Percentiles rank a stretch among this genome's conserved stretches.
Evolutionary conservation across 2,113 vertebrate species (phyloP).

Genomic region (Euleptes europaea): DNA sequence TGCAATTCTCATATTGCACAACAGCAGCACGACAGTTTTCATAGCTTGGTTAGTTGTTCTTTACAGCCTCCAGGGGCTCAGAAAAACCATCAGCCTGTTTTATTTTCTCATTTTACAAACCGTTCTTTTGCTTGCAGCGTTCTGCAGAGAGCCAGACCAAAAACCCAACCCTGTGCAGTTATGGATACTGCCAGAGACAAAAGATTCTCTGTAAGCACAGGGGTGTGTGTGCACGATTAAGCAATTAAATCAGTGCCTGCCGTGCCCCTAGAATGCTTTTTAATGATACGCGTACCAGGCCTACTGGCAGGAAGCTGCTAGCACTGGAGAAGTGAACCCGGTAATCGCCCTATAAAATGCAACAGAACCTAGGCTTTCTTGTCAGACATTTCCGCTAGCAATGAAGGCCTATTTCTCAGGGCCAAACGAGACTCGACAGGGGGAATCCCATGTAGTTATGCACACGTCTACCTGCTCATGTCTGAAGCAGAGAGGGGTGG

Average conservation of each 20-base stretch:
- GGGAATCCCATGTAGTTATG: too few species aligned
- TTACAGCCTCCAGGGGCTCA: background rate
- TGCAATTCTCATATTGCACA: background rate
- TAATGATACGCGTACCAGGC: background rate
- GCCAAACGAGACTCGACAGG: too few species aligned
- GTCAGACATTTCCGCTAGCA: background rate
- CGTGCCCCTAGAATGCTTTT: background rate
- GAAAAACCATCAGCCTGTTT: background rate
- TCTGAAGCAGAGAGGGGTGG: too few species aligned
- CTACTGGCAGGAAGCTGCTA: background rate
- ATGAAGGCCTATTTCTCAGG: background rate
- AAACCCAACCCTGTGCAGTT: background rate
- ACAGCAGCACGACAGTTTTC: background rate
- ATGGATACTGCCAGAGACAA: background rate
- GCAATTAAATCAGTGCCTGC: background rate
- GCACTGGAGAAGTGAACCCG: background rate
- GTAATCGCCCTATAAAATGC: background rate
- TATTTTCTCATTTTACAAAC: background rate
- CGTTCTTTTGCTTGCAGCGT: background rate
- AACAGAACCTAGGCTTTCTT: background rate
- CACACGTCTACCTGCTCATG: too few species aligned
- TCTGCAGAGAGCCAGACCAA: background rate
- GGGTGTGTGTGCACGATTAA: background rate
- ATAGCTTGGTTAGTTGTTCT: background rate
- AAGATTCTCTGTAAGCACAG: constrained; percentile 14